Conservation (phyloP, 2,797 vertebrate genomes). For the Sandelia bainsii region DNA sequence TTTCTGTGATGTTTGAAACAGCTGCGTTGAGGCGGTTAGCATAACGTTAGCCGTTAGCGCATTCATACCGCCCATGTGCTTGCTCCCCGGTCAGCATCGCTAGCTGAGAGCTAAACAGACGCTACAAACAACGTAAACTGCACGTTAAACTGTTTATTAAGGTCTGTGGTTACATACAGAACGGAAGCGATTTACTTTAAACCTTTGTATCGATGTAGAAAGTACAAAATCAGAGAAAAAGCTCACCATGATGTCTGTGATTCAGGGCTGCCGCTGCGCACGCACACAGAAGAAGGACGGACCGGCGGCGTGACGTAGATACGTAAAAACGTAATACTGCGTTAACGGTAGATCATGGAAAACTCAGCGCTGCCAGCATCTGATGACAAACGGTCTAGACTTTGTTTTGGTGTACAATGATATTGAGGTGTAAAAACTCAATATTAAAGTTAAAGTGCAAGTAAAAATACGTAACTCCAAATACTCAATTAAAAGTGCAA, state of each 20-base stretch:
- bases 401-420: not conserved
- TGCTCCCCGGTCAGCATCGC: constrained; percentile 56
- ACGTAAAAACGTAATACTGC: constrained; percentile 47
- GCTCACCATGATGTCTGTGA: constrained; percentile 75
- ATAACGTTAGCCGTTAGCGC: constrained; percentile 38
- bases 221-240: not conserved
- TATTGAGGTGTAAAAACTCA: too few relatives aligned
- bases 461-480: too few relatives aligned
- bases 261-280: constrained; percentile 32
- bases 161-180: rapidly evolving
- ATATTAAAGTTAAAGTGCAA: too few relatives aligned
- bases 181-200: rapidly evolving
- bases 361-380: rapidly evolving
- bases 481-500: too few relatives aligned
- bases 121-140: rapidly evolving
- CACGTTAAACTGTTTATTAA: rapidly evolving
- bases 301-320: constrained; percentile 28
- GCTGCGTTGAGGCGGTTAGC: not conserved
- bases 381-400: not conserved
- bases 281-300: constrained; percentile 52
- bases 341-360: constrained; percentile 9
- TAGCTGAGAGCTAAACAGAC: constrained; percentile 8
- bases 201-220: rapidly evolving
- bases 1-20: not conserved
- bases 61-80: constrained; percentile 69